phyloP scores from a whole-genome alignment of 2,113 vertebrate species.

The Eira barbara region DNA sequence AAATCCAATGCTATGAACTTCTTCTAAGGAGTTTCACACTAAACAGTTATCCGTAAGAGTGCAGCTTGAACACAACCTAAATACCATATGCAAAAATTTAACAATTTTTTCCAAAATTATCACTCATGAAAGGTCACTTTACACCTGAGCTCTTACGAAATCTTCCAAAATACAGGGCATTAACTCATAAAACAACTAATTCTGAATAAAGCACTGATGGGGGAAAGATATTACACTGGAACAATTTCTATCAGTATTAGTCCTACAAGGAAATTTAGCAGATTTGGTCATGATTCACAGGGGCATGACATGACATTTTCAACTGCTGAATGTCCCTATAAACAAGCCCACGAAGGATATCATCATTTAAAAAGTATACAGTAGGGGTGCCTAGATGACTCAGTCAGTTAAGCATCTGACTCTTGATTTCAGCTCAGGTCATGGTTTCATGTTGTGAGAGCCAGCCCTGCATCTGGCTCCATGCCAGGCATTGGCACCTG shows the following conservation, averaged over 20 bases:
- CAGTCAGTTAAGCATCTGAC: background rate
- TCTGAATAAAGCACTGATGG: background rate
- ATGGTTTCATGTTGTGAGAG: background rate
- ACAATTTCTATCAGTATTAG: background rate
- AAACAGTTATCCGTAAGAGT: background rate
- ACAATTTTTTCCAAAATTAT: background rate
- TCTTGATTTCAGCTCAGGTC: background rate
- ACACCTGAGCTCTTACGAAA: background rate
- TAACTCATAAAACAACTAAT: background rate
- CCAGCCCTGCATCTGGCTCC: background rate
- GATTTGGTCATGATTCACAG: background rate
- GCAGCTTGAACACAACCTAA: background rate
- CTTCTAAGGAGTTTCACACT: background rate
- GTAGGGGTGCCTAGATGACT: background rate
- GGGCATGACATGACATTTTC: background rate
- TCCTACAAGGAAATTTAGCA: background rate
- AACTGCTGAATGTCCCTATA: background rate
- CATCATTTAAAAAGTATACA: background rate
- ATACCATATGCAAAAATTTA: background rate
- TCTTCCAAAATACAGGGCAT: background rate
- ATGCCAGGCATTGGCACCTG: fast-evolving
- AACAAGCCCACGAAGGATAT: background rate
- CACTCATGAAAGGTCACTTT: background rate
- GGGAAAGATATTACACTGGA: background rate
- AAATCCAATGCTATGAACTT: background rate